Evolutionary conservation across 30 jellyfish, hydroid and myxozoan species (phyloP).

Genomic region (Hydractinia echinata): DNA sequence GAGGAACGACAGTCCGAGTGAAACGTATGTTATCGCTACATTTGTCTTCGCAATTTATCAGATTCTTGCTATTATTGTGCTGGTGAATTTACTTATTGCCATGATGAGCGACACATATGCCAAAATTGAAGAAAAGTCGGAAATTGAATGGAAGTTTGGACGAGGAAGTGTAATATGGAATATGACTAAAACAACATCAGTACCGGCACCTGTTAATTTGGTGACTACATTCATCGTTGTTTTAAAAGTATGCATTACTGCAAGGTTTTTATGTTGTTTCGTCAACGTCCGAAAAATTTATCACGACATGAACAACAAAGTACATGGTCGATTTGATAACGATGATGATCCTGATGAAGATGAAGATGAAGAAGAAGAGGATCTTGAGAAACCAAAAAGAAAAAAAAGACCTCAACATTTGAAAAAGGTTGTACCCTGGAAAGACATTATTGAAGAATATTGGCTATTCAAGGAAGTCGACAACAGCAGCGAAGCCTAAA

Average conservation of each 20-base stretch:
- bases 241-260: slow-evolving; percentile 26
- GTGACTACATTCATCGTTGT: slow-evolving; percentile 33
- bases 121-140: slow-evolving; percentile 84
- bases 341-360: neutral
- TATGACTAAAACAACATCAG: slow-evolving; percentile 84
- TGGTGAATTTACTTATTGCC: slow-evolving; percentile 84
- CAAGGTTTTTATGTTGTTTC: slow-evolving; percentile 14
- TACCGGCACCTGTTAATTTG: slow-evolving; percentile 68
- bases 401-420: slow-evolving; percentile 5
- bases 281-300: slow-evolving; percentile 14
- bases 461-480: neutral
- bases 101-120: slow-evolving; percentile 95
- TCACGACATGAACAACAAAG: slow-evolving; percentile 14
- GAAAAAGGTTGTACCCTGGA: slow-evolving; percentile 6
- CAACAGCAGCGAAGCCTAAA: no score
- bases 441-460: neutral
- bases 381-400: neutral
- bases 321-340: neutral
- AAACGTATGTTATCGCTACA: slow-evolving; percentile 59
- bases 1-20: slow-evolving; percentile 74
- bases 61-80: slow-evolving; percentile 73
- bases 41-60: slow-evolving; percentile 63
- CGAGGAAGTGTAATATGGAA: slow-evolving; percentile 82
- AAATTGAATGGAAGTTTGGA: slow-evolving; percentile 95
- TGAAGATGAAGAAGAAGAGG: neutral